Percentiles rank a stretch among this genome's conserved stretches.
phyloP scores from a whole-genome alignment of 1,140 invertebrate genomes.

The Anastrepha ludens region DNA sequence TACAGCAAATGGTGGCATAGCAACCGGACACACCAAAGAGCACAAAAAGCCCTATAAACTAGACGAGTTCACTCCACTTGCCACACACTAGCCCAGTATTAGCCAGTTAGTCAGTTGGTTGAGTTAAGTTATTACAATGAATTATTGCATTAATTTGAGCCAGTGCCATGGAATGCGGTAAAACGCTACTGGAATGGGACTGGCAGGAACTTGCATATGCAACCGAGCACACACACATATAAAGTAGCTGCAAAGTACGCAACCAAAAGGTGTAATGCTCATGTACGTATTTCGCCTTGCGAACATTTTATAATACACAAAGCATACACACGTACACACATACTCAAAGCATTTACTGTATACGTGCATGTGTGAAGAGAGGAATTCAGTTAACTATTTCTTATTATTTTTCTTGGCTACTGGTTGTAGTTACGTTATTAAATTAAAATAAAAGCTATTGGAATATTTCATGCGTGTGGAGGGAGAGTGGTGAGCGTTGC shows the following conservation, averaged over 20 bases:
- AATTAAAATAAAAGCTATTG: conserved; percentile 51
- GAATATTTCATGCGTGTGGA: background rate
- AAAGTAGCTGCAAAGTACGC: background rate
- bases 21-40: background rate
- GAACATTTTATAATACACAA: too few species aligned
- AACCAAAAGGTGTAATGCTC: background rate
- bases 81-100: background rate
- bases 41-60: background rate
- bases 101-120: conserved; percentile 30
- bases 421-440: conserved; percentile 36
- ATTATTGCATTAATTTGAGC: conserved; percentile 54
- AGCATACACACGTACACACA: background rate
- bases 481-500: background rate
- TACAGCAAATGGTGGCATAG: background rate
- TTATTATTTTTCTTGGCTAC: background rate
- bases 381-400: background rate
- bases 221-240: background rate
- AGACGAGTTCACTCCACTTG: background rate
- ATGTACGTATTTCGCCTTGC: background rate
- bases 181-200: conserved; percentile 6
- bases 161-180: conserved; percentile 23
- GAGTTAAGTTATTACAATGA: conserved; percentile 54
- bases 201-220: background rate
- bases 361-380: background rate
- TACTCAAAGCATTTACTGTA: background rate